phyloP scores from a whole-genome alignment of 2,113 vertebrate genomes.

The Rhinoderma darwinii region DNA sequence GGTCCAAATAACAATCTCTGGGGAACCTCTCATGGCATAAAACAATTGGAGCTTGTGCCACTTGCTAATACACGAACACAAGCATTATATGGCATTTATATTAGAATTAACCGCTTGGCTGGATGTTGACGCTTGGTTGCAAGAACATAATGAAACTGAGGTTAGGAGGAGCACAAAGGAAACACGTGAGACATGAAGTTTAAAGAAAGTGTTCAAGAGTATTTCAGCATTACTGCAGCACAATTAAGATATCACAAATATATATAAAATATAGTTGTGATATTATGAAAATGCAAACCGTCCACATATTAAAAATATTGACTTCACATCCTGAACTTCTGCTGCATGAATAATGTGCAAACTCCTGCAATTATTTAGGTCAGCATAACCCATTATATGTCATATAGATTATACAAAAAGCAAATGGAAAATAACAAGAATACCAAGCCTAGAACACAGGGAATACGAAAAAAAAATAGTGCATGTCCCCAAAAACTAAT shows the following conservation, averaged over 20 bases:
- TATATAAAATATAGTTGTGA: too few relatives aligned
- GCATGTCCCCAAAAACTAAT: background rate
- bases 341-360: background rate
- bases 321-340: background rate
- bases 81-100: conserved; percentile 51
- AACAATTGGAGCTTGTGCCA: conserved; percentile 48
- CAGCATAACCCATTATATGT: background rate
- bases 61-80: conserved; percentile 49
- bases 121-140: conserved; percentile 40
- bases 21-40: conserved; percentile 43
- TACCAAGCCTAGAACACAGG: background rate
- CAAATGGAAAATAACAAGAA: background rate
- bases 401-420: background rate
- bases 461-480: background rate
- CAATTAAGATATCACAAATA: background rate
- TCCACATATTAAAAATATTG: background rate
- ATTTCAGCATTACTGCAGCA: background rate
- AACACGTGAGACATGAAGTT: background rate
- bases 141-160: conserved; percentile 36
- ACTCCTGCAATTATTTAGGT: background rate
- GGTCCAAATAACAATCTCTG: conserved; percentile 53
- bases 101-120: conserved; percentile 56
- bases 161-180: conserved; percentile 8
- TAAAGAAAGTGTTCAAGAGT: background rate
- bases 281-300: background rate